phyloP scores from a whole-genome alignment of 2,797 vertebrate species.

The Meda fulgida region DNA sequence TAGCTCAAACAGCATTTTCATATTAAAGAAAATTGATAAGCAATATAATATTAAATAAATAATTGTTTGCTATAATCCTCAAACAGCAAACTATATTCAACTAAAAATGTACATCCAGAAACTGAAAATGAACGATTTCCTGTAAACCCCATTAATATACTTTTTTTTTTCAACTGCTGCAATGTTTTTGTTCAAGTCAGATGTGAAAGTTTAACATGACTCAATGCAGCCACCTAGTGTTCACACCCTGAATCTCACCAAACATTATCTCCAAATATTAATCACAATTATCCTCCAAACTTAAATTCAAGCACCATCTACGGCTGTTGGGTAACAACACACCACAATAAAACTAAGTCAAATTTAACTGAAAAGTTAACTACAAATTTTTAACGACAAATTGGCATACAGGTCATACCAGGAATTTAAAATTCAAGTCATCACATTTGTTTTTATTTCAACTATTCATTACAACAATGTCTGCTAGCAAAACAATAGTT shows the following conservation, averaged over 20 bases:
- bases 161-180: neutral
- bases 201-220: slow-evolving; percentile 51
- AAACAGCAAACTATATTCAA: neutral
- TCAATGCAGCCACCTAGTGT: slow-evolving; percentile 81
- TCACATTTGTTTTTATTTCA: neutral
- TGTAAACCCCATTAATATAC: neutral
- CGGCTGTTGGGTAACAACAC: neutral
- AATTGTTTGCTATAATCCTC: neutral
- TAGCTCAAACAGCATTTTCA: neutral
- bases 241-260: neutral
- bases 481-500: neutral
- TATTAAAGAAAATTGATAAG: neutral
- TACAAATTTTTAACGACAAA: neutral
- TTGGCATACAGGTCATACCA: neutral
- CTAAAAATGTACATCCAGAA: neutral
- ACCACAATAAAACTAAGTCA: neutral
- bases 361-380: neutral
- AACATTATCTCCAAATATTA: neutral
- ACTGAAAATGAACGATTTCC: neutral
- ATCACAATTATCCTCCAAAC: neutral
- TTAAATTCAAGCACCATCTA: neutral
- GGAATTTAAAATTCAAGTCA: neutral
- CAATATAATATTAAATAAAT: neutral
- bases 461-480: neutral
- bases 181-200: neutral